These are phyloP conservation scores for Capitella teleta DNA, from an alignment of 1,140 invertebrate genomes.

Conservation along the genomic window DNA sequence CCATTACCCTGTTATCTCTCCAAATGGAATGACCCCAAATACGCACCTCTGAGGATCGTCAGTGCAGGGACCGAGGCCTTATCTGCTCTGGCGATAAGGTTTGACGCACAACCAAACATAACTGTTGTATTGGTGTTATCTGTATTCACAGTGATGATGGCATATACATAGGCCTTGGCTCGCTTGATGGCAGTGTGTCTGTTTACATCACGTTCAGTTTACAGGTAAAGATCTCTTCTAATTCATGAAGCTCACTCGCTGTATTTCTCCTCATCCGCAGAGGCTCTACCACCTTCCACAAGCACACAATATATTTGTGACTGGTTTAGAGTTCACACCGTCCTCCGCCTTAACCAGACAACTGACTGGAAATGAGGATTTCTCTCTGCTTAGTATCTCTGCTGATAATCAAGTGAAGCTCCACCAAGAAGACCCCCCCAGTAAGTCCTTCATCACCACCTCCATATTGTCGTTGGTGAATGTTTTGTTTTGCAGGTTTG, in stretches of 20 bases:
- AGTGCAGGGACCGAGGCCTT: constrained; percentile 54
- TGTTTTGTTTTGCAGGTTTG: neutral
- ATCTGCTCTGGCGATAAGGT: constrained; percentile 68
- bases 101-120: neutral
- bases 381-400: constrained; percentile 83
- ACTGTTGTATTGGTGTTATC: neutral
- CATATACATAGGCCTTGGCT: constrained; percentile 78
- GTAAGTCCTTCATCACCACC: constrained; percentile 47
- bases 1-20: constrained; percentile 36
- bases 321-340: constrained; percentile 78
- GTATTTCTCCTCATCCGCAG: constrained; percentile 45
- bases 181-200: constrained; percentile 80
- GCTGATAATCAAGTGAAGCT: constrained; percentile 87
- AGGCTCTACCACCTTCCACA: constrained; percentile 65
- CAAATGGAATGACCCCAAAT: constrained; percentile 41
- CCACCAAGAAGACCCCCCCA: constrained; percentile 70
- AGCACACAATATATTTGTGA: constrained; percentile 88
- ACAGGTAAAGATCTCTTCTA: constrained; percentile 54
- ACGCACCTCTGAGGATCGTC: constrained; percentile 26
- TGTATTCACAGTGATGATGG: constrained; percentile 63
- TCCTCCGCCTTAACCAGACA: constrained; percentile 49
- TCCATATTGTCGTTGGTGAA: neutral
- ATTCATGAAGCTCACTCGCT: no score
- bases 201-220: constrained; percentile 86
- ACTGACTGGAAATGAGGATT: constrained; percentile 54